A percentile compares a stretch with the other conserved stretches of the same genome.
phyloP scores from a whole-genome alignment of 2,888 invertebrate genomes.

The Dryobota labecula region DNA sequence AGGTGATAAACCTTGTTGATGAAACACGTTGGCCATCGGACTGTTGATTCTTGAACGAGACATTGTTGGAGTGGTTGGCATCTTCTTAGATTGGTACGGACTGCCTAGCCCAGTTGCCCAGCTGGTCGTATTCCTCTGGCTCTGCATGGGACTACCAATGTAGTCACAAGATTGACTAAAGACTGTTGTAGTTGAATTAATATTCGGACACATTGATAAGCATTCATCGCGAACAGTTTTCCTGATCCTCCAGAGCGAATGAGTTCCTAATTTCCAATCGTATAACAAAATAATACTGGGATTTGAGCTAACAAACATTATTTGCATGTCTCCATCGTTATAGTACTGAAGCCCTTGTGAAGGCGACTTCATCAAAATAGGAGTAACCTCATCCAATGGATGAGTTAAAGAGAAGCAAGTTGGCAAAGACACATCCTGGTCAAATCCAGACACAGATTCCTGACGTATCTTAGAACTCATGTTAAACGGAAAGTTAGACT shows the following conservation, averaged over 20 bases:
- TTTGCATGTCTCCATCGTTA: slow-evolving; percentile 92
- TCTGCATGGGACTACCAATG: slow-evolving; percentile 83
- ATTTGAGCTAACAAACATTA: slow-evolving; percentile 94
- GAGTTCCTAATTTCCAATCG: slow-evolving; percentile 94
- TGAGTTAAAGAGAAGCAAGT: slow-evolving; percentile 96
- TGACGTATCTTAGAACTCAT: slow-evolving; percentile 83
- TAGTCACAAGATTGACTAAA: slow-evolving; percentile 87
- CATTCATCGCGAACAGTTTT: slow-evolving; percentile 94
- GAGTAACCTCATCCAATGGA: slow-evolving; percentile 97
- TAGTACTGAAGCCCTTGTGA: slow-evolving; percentile 90
- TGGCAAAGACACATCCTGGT: slow-evolving; percentile 91
- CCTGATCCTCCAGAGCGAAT: slow-evolving; percentile 95
- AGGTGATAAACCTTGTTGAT: slow-evolving; percentile 87
- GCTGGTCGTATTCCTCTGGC: slow-evolving; percentile 80
- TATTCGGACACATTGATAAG: slow-evolving; percentile 90
- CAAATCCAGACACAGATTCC: slow-evolving; percentile 82
- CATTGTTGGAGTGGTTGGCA: slow-evolving; percentile 75
- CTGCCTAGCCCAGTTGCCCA: slow-evolving; percentile 83
- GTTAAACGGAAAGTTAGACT: slow-evolving; percentile 75
- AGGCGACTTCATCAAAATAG: slow-evolving; percentile 93
- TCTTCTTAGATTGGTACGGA: slow-evolving; percentile 82
- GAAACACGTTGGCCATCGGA: slow-evolving; percentile 86
- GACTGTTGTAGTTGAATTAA: slow-evolving; percentile 81
- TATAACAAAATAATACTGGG: slow-evolving; percentile 96
- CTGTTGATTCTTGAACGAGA: slow-evolving; percentile 83